Evolutionary conservation across 2,113 vertebrate species (phyloP).

Genomic region (Anseranas semipalmata): DNA sequence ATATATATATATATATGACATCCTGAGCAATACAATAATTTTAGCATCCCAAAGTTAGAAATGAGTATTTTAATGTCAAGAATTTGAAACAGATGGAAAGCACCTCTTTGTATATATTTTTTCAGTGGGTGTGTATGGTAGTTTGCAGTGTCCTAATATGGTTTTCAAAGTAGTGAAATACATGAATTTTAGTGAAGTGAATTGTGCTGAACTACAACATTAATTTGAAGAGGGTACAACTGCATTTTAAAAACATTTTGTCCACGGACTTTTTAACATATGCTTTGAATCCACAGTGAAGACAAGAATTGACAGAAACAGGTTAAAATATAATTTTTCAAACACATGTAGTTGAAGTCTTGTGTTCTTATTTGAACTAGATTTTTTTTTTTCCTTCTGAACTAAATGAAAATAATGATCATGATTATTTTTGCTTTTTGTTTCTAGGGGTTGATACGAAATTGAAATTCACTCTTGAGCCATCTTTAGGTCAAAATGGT

Average conservation of each 20-base stretch:
- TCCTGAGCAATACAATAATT: not conserved
- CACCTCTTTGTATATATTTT: not conserved
- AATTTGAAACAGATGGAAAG: not conserved
- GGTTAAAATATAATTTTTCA: not conserved
- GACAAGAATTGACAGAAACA: not conserved
- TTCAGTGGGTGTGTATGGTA: not conserved
- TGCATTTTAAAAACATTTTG: not conserved
- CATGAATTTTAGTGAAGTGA: not conserved
- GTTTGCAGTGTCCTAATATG: not conserved
- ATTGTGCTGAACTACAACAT: not conserved
- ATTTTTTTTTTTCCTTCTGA: not conserved
- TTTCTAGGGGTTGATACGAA: slow-evolving; percentile 93
- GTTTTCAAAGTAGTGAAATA: not conserved
- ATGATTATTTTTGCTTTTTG: not conserved
- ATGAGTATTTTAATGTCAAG: not conserved
- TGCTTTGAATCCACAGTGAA: not conserved
- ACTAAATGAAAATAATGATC: not conserved
- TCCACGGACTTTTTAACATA: accelerated
- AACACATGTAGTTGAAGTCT: not conserved
- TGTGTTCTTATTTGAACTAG: not conserved
- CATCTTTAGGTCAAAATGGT: slow-evolving; percentile 93
- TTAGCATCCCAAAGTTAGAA: not conserved
- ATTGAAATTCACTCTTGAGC: slow-evolving; percentile 97
- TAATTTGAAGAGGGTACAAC: not conserved
- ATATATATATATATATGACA: too few relatives aligned